Base-by-base conservation (phyloP, 2,888 invertebrate species). In the Mamestra brassicae region DNA sequence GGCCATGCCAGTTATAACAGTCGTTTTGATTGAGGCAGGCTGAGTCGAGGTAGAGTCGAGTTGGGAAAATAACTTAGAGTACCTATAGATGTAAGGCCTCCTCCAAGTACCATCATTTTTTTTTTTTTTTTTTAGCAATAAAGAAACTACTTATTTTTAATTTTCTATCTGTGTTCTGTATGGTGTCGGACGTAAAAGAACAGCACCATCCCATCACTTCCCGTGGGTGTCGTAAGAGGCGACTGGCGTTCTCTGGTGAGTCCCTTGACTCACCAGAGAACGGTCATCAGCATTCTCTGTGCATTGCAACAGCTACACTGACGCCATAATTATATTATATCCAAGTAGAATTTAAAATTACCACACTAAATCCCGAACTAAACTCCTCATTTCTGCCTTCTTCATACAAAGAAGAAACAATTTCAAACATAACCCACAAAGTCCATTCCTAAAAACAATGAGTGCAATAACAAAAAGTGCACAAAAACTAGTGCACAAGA, bases 401-500 rank as follows among this genome's bases (percentile, higher is more conserved):
- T 55, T 36, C 13, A 50, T 54, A 57, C 17, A 38, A 42, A 75
- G 17, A 76, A 60, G 50, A 54, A 62, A 45, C 62, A 62, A 45
- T 61, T 61, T 61, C 45, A 65, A 54, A 57, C 26, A 68, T 61
- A 52, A 50, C 17, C 36, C 15, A 42, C 34, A 57, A 47, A 6
- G 45, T 63, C 74, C 60, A 45, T 64, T 70, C 26, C n/a, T 58
- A 75, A 79, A 74, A 80, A 73, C 13, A 0, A 1, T 36, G 26
- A 63, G 60, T 55, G 34, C 42, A 42, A 4, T 38, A 38, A 60
- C 61, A 61, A 38, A 80, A 68, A 67, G 42, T 76, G 66, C 76
- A 77, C 82, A 85, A 85, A 83, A 85, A 67, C 69, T 61, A 81
- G 75, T 84, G 74, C 83, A 71, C 76, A 74, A 68, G 68, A 76